Conservation (phyloP, 35 echinoderm and acorn worm genomes). For the Apostichopus californicus region DNA sequence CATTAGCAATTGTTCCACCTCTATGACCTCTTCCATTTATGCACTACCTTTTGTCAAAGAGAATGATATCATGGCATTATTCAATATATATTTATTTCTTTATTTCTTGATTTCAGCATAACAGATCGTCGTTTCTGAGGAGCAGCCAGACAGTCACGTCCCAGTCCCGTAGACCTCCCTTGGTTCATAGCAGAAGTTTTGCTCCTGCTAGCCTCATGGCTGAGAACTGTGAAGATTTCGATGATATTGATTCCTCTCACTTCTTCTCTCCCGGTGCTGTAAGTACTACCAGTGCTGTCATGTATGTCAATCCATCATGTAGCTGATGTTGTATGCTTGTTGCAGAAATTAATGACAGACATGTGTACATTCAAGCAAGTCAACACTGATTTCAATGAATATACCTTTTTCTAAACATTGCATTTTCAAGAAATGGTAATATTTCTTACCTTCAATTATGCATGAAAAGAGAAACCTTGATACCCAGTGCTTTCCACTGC, state of each 20-base stretch:
- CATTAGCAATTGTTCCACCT: no score
- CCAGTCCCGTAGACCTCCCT: slow-evolving; percentile 66
- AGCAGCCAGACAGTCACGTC: slow-evolving; percentile 43
- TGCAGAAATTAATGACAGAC: background rate
- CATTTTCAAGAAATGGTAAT: no score
- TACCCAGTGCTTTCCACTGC: no score
- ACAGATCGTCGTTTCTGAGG: slow-evolving; percentile 17
- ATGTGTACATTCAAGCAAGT: no score
- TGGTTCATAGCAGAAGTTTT: slow-evolving; percentile 92
- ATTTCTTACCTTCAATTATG: no score
- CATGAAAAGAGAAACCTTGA: no score
- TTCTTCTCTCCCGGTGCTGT: slow-evolving; percentile 95
- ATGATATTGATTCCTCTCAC: slow-evolving; percentile 62
- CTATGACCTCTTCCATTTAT: no score
- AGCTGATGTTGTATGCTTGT: background rate
- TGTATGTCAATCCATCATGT: background rate
- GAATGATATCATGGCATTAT: no score
- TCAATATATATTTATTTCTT: background rate
- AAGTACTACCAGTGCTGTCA: slow-evolving; percentile 44
- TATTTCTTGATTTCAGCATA: background rate
- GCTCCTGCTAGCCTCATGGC: slow-evolving; percentile 78
- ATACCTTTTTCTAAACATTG: no score
- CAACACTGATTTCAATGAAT: no score
- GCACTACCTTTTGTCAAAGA: no score
- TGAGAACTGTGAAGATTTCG: slow-evolving; percentile 75